Evolutionary conservation across 1,140 invertebrate genomes (phyloP), one percentile per base, ranked within the genome.

Genomic region (Trissolcus basalis): DNA sequence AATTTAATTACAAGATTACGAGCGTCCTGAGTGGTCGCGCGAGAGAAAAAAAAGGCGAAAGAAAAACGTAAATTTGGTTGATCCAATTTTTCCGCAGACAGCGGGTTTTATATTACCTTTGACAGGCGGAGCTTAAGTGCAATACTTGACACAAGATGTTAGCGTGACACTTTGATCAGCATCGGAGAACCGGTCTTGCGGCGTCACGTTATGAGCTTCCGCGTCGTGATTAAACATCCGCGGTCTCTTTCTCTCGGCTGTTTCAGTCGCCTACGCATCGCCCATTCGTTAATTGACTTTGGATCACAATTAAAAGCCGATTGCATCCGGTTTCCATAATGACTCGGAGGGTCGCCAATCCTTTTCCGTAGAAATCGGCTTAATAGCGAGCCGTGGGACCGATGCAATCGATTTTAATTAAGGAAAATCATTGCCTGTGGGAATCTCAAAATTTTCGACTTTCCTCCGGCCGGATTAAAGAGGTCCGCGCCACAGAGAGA

Each of bases 231-330:
- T 73, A 67, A 76, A 69, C 61, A 48, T 73, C 54, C 15, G 7
- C 10, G 49, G 13, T 33, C 39, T 36, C 15, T 14, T 35, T 27
- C 59, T 36, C 12, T 0, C 15, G 6, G 11, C 43, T 2, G 43
- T 44, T 44, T 35, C 49, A 12, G 14, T 72, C 77, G 71, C 70
- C 74, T 80, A 80, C 77, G 74, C 71, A 77, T 54, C 77, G 80
- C 2, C 19, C 60, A 78, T 82, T 80, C 80, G 78, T 81, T 86
- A 82, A 86, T 83, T 81, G 75, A 71, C 75, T 81, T 67, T 60
- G 60, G 78, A 83, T 84, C 64, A 77, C 78, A 78, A 79, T 80
- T 80, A 78, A 77, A 77, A 72, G 41, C 50, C 55, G 63, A 51
- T 48, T 50, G 68, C 70, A 80, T 78, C 72, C 64, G 72, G 65